Evolutionary conservation across 2,888 invertebrate species (phyloP), one percentile per base, ranked within the genome.

Genomic region (Marronus borbonicus): DNA sequence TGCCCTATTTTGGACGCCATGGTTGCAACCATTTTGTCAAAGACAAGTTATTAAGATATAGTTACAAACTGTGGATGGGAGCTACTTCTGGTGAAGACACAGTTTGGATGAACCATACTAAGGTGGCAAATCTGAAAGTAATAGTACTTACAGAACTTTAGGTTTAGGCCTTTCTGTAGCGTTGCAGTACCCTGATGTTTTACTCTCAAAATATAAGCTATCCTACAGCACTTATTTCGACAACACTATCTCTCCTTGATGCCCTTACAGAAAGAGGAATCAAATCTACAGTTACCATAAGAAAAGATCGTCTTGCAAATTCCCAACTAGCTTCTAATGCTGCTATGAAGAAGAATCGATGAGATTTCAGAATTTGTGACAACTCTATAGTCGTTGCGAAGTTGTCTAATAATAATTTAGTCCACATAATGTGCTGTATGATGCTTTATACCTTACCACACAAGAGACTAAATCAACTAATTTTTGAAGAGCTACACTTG

Each of bases 121-220:
- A 58, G 58, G 58, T n/a, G 12, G 14, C 1, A 58, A 58, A 58
- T 58, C 12, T 8, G 14, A 58, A 58, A 58, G 58, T 8, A 24
- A 24, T 0, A 24, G 1, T 24, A 24, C 24, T 24, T 24, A 24
- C 24, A 2, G 24, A 2, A 2, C 24, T 1, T 58, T 58, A n/a
- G 58, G 58, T n/a, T 49, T 58, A 58, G 3, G 58, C 10, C 58
- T 17, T 58, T 58, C n/a, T 58, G 58, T 20, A n/a, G 58, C 3
- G 58, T 58, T 58, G 1, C 12, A 58, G n/a, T 58, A 58, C 58
- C 1, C 58, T 58, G 58, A 58, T 58, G 20, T 58, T 17, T 58
- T 58, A 58, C 49, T 1, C 49, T 49, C 49, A 14, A 8, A 49
- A 49, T 14, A 49, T 8, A 49, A 1, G 49, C 8, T 49, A 49